Evolutionary conservation across 53 echinoderm and acorn worm species (phyloP).

Genomic region (Hippasteria phrygiana): DNA sequence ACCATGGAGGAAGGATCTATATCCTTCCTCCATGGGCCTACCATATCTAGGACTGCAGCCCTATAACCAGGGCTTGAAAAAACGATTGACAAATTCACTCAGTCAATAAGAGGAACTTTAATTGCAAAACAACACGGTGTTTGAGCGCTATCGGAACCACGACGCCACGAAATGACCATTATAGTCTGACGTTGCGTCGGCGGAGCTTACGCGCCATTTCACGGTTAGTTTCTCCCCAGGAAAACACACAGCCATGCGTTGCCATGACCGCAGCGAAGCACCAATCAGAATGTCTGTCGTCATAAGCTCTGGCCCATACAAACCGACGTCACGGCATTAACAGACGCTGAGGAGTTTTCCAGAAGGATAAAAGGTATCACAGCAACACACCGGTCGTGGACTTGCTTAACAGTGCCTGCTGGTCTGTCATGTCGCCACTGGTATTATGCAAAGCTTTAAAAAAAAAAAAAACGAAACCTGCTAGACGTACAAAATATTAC

Average conservation of each 20-base stretch:
- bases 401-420: neutral
- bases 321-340: neutral
- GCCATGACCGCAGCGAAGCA: conserved; percentile 9
- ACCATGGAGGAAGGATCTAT: no score
- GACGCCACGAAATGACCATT: conserved; percentile 11
- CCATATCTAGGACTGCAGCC: no score
- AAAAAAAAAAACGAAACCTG: no score
- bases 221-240: conserved; percentile 43
- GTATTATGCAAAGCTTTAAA: no score
- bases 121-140: neutral
- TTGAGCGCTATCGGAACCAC: no score
- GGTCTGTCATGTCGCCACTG: no score
- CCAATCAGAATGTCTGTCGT: conserved; percentile 19
- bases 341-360: neutral
- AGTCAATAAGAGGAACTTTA: neutral
- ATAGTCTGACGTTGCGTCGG: conserved; percentile 9
- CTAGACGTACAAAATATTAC: no score
- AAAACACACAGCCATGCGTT: conserved; percentile 32
- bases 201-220: neutral
- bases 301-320: neutral
- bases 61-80: no score
- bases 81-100: no score
- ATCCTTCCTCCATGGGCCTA: no score
- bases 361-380: neutral
- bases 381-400: neutral